Evolutionary conservation across 2,797 vertebrate species (phyloP), one percentile per base, ranked within the genome.

Genomic region (Acanthopagrus latus): DNA sequence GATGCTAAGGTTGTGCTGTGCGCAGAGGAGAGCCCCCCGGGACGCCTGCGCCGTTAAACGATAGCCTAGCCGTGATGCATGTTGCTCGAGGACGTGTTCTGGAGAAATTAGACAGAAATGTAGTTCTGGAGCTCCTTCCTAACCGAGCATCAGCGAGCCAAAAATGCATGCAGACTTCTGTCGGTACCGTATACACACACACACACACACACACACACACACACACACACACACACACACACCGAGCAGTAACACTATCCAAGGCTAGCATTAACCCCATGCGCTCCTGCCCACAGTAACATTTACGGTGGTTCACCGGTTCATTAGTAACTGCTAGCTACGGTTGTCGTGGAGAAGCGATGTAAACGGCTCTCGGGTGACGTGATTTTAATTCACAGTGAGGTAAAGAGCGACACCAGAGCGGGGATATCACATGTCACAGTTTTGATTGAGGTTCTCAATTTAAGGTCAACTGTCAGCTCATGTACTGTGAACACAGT

Each of bases 41-140:
- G 44, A 3, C 41, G 43, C 27, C 47, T 27, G 38, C 54, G 4
- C 18, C 55, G 10, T 48, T 23, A 12, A 57, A 27, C 12, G n/a
- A 80, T 85, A 74, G 74, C 78, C 10, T 79, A 81, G 69, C 71
- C 23, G 25, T 16, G 27, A 16, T 59, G 51, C 71, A 55, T 67
- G 67, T 59, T 38, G 27, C 12, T 0, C 18, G 46, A 18, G 48
- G 12, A 54, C 74, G 33, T 59, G 41, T 21, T 63, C 21, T 54
- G 16, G 7, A 29, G 2, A 21, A 43, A 57, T 55, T 69, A 43
- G 47, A 51, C 41, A 70, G 0, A 64, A 54, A 38, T 23, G 20
- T 13, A 44, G 29, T 33, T 33, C 29, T 33, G 29, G 29, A 33
- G 5, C 29, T 7, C 9, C 4, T 21, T 51, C 0, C 11, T 47